Percentiles rank a stretch among this genome's conserved stretches.
Conservation (phyloP, 2,797 vertebrate species). For the Borostomias antarcticus region DNA sequence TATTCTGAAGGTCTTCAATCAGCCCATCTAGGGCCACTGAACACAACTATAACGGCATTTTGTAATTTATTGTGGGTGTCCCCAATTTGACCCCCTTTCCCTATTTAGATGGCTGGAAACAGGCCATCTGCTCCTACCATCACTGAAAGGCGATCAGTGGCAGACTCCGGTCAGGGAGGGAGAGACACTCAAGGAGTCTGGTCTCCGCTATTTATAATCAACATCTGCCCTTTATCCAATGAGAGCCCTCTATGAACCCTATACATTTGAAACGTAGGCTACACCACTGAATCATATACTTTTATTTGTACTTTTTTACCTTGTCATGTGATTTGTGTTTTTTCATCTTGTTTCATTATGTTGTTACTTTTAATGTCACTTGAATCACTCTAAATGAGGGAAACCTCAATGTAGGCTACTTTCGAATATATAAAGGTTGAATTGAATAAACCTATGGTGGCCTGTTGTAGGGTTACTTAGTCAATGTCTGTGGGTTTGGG, state of each 20-base stretch:
- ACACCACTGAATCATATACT: not conserved
- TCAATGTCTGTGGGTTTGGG: no score
- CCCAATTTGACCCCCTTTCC: conserved; percentile 49
- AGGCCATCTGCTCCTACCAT: conserved; percentile 27
- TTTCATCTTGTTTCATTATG: no score
- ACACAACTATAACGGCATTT: not conserved
- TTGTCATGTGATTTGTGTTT: no score
- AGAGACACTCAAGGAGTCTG: not conserved
- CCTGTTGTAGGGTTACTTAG: no score
- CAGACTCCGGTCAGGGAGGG: conserved; percentile 32
- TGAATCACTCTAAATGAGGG: no score
- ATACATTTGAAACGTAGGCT: not conserved
- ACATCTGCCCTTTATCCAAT: conserved; percentile 32
- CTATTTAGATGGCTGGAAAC: conserved; percentile 49
- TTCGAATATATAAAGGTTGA: no score
- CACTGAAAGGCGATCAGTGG: conserved; percentile 39
- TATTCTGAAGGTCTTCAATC: not conserved
- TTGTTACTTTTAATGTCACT: no score
- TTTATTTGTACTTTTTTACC: no score
- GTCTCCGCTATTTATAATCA: conserved; percentile 40
- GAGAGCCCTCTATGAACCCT: not conserved
- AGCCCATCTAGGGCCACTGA: conserved; percentile 34
- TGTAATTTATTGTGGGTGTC: conserved; percentile 5
- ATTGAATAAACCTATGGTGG: no score
- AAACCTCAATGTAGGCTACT: no score